Evolutionary conservation across 2,888 invertebrate species (phyloP).

Genomic region (Diachrysia chrysitis): DNA sequence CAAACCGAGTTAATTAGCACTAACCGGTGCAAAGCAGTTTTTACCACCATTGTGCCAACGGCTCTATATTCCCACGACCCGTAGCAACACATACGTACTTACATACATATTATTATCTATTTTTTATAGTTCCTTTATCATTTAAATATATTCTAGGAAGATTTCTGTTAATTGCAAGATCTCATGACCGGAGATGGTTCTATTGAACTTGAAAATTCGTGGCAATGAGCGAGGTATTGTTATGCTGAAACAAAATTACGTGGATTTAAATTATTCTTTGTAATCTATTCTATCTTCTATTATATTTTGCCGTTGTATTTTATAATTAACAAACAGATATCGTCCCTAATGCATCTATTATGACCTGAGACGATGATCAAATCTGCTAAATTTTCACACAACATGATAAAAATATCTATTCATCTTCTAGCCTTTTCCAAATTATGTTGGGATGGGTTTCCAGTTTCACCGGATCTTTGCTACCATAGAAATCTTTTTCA

Average conservation of each 20-base stretch:
- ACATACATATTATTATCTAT: conserved; percentile 51
- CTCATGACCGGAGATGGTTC: conserved; percentile 53
- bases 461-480: background rate
- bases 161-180: conserved; percentile 51
- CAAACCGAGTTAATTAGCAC: conserved; percentile 73
- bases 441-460: background rate
- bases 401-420: background rate
- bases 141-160: conserved; percentile 50
- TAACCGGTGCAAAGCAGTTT: conserved; percentile 74
- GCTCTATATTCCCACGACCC: conserved; percentile 73
- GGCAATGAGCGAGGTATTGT: conserved; percentile 5
- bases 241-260: background rate
- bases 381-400: background rate
- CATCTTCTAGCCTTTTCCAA: background rate
- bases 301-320: background rate
- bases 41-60: conserved; percentile 70
- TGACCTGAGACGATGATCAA: background rate
- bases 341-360: background rate
- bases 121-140: conserved; percentile 52
- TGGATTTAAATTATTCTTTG: background rate
- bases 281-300: background rate
- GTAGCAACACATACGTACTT: conserved; percentile 41
- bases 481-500: background rate
- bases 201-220: conserved; percentile 48
- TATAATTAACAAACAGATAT: background rate